A percentile compares a stretch with the other conserved stretches of the same genome.
Evolutionary conservation across 2,797 vertebrate species (phyloP).

Genomic region (Crax fasciolata): DNA sequence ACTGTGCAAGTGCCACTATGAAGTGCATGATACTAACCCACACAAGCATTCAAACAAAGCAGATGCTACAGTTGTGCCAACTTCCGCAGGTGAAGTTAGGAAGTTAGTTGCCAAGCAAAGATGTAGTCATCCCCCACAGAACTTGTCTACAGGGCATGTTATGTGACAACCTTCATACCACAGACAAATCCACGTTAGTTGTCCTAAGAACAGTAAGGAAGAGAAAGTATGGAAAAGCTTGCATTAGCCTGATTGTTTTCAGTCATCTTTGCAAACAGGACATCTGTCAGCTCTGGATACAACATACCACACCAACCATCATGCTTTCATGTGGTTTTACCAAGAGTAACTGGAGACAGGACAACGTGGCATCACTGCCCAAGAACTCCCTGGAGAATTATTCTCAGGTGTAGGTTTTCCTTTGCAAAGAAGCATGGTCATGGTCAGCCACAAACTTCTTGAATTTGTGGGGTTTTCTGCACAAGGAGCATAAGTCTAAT

Average conservation of each 20-base stretch:
- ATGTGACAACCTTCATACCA: not conserved
- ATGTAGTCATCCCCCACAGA: accelerated
- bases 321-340: not conserved
- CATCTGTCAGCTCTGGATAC: not conserved
- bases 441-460: not conserved
- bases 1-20: not conserved
- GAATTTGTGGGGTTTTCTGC: not conserved
- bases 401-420: not conserved
- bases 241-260: not conserved
- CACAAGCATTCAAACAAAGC: not conserved
- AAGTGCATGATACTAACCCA: not conserved
- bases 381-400: not conserved
- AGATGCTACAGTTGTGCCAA: not conserved
- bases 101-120: not conserved
- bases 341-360: not conserved
- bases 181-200: not conserved
- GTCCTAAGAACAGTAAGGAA: not conserved
- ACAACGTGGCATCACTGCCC: not conserved
- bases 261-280: not conserved
- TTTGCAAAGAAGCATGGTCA: not conserved
- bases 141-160: not conserved
- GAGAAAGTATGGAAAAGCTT: not conserved
- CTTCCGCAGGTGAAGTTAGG: not conserved
- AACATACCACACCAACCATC: accelerated
- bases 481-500: not conserved